Base-by-base conservation (phyloP, 1,140 invertebrate genomes). In the Papilio xuthus region DNA sequence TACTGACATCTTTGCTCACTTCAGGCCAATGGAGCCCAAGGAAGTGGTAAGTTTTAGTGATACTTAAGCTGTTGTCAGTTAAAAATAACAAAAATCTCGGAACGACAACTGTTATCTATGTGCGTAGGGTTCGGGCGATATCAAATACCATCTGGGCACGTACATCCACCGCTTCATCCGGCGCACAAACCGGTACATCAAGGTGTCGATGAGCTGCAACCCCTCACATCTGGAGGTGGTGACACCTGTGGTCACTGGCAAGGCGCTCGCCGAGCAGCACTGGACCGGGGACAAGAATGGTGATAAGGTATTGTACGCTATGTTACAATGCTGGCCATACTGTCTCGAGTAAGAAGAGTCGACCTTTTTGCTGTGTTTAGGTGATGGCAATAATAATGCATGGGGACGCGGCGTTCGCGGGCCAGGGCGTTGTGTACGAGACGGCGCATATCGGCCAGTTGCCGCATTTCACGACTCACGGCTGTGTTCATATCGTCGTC, bases 101-200 rank as follows among this genome's bases (percentile, higher is more conserved):
- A 37, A 6, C 32, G 32, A 37, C 32, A 53, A 53, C n/a, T 20
- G 18, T 18, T 53, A 63, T 44, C 42, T 73, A 73, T 73, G 81
- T 78, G 41, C 42, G 78, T 82, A 97, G 93, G 97, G 97, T 67
- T 97, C 97, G 7, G 98, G 98, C n/a, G 98, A 99, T 92, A 98
- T 99, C 0, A 99, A 99, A 88, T 99, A 99, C 91, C 98, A 99
- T 94, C 94, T 99, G 84, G 98, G 98, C 9, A 97, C 97, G 47
- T 97, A 96, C 86, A 96, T 96, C 80, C 96, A 98, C 86, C 95
- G 97, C 7, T 89, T 97, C 42, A 98, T 98, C 86, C 94, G 97
- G 0, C 95, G 96, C 37, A 97, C 97, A 6, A 97, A 98, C 83
- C 97, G 97, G 84, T 96, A 96, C 81, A 96, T 99, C 80, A 96